Evolutionary conservation across 1,140 invertebrate genomes (phyloP).

Genomic region (Drosophila parvula): DNA sequence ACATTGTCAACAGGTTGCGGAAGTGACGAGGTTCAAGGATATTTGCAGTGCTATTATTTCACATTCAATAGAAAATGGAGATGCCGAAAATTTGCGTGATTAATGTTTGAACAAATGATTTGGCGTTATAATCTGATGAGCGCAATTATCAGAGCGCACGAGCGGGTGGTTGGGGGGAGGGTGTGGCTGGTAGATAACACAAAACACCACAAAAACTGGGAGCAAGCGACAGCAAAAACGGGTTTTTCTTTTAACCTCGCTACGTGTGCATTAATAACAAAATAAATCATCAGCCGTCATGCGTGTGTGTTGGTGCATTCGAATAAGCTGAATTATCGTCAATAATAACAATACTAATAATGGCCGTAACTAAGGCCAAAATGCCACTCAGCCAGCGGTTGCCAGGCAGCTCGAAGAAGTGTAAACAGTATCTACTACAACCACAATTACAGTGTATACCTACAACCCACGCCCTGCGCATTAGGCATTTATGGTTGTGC

Average conservation of each 20-base stretch:
- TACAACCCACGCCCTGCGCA: slow-evolving; percentile 40
- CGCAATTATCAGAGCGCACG: slow-evolving; percentile 40
- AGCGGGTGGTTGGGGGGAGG: slow-evolving; percentile 33
- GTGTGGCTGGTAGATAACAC: slow-evolving; percentile 39
- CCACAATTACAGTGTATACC: slow-evolving; percentile 17
- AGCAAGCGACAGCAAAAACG: slow-evolving; percentile 38
- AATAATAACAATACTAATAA: slow-evolving; percentile 31
- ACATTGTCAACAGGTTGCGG: slow-evolving; percentile 78
- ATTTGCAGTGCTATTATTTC: slow-evolving; percentile 21
- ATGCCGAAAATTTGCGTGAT: slow-evolving; percentile 28
- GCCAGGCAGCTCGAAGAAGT: slow-evolving; percentile 34
- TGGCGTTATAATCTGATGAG: slow-evolving; percentile 53
- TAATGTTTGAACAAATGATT: slow-evolving; percentile 62
- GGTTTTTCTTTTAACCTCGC: slow-evolving; percentile 66
- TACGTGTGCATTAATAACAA: slow-evolving; percentile 63
- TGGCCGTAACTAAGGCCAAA: slow-evolving; percentile 33
- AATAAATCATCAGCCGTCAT: slow-evolving; percentile 43
- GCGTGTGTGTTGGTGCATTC: slow-evolving; percentile 26
- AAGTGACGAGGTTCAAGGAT: slow-evolving; percentile 70
- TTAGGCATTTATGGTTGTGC: slow-evolving; percentile 40
- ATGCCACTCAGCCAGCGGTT: slow-evolving; percentile 32
- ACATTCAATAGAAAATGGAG: slow-evolving; percentile 3
- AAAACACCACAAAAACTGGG: slow-evolving; percentile 8
- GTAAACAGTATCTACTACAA: slow-evolving; percentile 35
- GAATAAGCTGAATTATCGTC: slow-evolving; percentile 35